Percentiles rank a stretch among this genome's conserved stretches.
These are phyloP conservation scores for Orthosia gracilis DNA, from an alignment of 2,888 invertebrate species.

Conservation along the genomic window DNA sequence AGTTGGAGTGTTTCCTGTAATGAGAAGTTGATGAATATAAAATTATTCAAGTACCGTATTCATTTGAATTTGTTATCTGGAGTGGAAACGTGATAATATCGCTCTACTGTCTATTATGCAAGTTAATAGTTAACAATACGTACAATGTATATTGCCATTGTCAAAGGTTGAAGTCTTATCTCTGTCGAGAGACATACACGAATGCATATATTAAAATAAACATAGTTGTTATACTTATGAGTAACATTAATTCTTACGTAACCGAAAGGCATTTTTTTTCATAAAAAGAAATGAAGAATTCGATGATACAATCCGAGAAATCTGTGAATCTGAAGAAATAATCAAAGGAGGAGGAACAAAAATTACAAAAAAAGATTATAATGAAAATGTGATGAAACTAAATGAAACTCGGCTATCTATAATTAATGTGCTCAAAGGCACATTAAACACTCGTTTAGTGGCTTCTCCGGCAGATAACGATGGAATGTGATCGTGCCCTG, in stretches of 20 bases:
- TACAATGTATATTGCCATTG: conserved; percentile 63
- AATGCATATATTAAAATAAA: conserved; percentile 10
- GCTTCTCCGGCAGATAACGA: conserved; percentile 81
- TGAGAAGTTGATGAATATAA: conserved; percentile 60
- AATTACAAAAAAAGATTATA: conserved; percentile 62
- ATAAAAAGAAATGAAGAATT: no score
- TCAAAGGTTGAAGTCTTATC: conserved; percentile 66
- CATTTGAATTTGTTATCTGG: conserved; percentile 60
- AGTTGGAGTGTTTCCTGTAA: conserved; percentile 54
- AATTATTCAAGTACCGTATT: conserved; percentile 55
- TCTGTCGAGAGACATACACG: conserved; percentile 34
- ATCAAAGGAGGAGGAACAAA: conserved; percentile 41
- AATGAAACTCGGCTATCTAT: conserved; percentile 79
- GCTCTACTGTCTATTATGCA: conserved; percentile 60
- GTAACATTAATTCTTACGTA: not conserved
- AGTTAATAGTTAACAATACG: conserved; percentile 59
- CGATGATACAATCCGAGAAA: not conserved
- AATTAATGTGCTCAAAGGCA: conserved; percentile 83
- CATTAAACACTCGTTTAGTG: conserved; percentile 82
- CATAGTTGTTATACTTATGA: not conserved
- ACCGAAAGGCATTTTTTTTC: conserved; percentile 9
- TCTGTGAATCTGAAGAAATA: conserved; percentile 25
- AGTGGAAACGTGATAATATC: conserved; percentile 65
- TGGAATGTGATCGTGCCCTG: conserved; percentile 84
- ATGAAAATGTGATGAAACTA: conserved; percentile 81